Percentiles rank a stretch among this genome's conserved stretches.
phyloP scores from a whole-genome alignment of 2,888 invertebrate species.

The Pachydiplax longipennis region DNA sequence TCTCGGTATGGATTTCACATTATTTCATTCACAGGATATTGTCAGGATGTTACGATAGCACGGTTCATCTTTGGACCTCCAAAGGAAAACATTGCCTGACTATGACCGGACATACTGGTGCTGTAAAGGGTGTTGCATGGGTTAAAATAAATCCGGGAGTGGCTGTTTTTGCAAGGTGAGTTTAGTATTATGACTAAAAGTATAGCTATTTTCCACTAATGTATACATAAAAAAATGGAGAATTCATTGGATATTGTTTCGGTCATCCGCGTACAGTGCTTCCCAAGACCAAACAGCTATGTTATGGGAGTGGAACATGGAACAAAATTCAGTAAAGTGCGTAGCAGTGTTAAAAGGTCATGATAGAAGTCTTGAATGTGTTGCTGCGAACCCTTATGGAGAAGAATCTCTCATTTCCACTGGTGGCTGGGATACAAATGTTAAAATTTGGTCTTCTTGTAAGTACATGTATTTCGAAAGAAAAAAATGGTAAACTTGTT shows the following conservation, averaged over 20 bases:
- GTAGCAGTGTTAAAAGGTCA: constrained; percentile 87
- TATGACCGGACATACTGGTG: constrained; percentile 85
- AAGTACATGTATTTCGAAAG: neutral
- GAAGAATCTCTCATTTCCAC: constrained; percentile 71
- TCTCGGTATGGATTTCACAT: neutral
- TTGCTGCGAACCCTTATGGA: constrained; percentile 76
- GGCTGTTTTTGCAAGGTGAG: constrained; percentile 74
- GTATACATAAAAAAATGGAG: no score
- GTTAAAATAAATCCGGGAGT: constrained; percentile 66
- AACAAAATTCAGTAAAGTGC: constrained; percentile 77
- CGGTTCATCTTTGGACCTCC: constrained; percentile 87
- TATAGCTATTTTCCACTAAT: neutral
- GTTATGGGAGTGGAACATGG: constrained; percentile 87
- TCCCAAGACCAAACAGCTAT: constrained; percentile 93
- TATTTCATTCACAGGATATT: constrained; percentile 72
- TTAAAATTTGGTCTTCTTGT: constrained; percentile 85
- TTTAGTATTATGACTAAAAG: neutral
- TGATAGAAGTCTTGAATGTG: constrained; percentile 88
- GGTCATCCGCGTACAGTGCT: constrained; percentile 64
- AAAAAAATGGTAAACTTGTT: no score
- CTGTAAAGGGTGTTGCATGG: constrained; percentile 91
- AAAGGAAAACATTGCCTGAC: constrained; percentile 85
- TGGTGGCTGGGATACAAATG: constrained; percentile 90
- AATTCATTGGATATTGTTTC: constrained; percentile 1
- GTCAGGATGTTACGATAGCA: constrained; percentile 93